Evolutionary conservation across 2,888 invertebrate species (phyloP).

Genomic region (Drosophila cognata): DNA sequence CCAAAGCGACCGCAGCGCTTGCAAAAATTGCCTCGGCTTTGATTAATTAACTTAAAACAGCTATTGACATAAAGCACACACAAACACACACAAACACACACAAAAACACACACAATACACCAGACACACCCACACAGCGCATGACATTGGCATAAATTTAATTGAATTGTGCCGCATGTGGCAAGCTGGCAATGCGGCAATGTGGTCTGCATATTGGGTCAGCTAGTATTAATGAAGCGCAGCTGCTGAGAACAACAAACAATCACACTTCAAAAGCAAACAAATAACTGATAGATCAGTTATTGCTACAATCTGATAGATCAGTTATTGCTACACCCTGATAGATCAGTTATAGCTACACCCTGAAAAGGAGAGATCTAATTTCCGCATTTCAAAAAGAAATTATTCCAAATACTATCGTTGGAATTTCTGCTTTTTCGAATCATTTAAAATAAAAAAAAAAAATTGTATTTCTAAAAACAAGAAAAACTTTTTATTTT

Average conservation of each 20-base stretch:
- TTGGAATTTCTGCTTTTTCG: background rate
- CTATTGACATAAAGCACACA: slow-evolving; percentile 50
- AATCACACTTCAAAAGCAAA: background rate
- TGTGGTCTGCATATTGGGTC: slow-evolving; percentile 26
- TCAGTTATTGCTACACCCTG: background rate
- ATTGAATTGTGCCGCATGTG: slow-evolving; percentile 63
- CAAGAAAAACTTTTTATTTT: background rate
- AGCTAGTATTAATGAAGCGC: slow-evolving; percentile 37
- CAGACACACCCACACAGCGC: slow-evolving; percentile 17
- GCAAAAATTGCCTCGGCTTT: slow-evolving; percentile 70
- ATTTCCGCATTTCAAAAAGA: background rate
- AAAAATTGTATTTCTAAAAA: background rate
- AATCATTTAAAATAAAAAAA: background rate
- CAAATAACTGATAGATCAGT: background rate
- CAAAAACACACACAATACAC: slow-evolving; percentile 24
- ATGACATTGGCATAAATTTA: slow-evolving; percentile 73
- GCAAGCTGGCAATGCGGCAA: slow-evolving; percentile 29
- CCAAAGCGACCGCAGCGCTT: slow-evolving; percentile 61
- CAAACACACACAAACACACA: slow-evolving; percentile 11
- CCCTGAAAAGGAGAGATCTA: background rate
- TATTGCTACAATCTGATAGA: background rate
- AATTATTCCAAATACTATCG: background rate
- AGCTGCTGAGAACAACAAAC: background rate
- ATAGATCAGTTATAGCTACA: background rate
- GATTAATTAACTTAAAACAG: slow-evolving; percentile 79